A percentile compares a stretch with the other conserved stretches of the same genome.
Conservation (phyloP, 2,113 vertebrate species). For the Pterocles gutturalis region DNA sequence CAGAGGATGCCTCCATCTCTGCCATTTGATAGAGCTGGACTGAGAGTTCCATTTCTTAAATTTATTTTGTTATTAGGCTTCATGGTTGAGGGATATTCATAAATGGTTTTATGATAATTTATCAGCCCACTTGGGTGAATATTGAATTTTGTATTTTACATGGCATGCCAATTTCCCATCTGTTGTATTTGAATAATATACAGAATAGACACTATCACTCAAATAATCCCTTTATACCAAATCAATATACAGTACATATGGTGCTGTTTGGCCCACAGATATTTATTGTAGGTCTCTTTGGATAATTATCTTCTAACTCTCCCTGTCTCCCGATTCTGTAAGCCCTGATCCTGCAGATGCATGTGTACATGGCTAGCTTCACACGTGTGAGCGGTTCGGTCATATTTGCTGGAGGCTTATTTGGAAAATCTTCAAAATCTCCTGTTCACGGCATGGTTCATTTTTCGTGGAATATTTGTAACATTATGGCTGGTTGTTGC, state of each 20-base stretch:
- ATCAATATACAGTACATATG: constrained; percentile 71
- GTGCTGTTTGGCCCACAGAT: constrained; percentile 59
- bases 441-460: background rate
- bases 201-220: constrained; percentile 61
- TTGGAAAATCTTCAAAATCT: background rate
- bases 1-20: background rate
- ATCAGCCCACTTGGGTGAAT: constrained; percentile 76
- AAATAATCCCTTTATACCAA: constrained; percentile 70
- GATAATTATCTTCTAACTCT: constrained; percentile 60
- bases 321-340: constrained; percentile 28
- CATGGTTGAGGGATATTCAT: constrained; percentile 75
- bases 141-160: constrained; percentile 72
- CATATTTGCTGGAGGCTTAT: background rate
- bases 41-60: constrained; percentile 46
- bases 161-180: constrained; percentile 77
- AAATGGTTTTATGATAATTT: constrained; percentile 78
- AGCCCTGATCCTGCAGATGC: constrained; percentile 8
- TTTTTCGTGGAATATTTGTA: background rate
- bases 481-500: background rate
- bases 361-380: background rate
- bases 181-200: constrained; percentile 77
- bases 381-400: background rate
- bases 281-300: constrained; percentile 33
- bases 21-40: background rate
- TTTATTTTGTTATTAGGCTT: constrained; percentile 73